Evolutionary conservation across 2,113 vertebrate genomes (phyloP).

Genomic region (Lampris megalopsis): DNA sequence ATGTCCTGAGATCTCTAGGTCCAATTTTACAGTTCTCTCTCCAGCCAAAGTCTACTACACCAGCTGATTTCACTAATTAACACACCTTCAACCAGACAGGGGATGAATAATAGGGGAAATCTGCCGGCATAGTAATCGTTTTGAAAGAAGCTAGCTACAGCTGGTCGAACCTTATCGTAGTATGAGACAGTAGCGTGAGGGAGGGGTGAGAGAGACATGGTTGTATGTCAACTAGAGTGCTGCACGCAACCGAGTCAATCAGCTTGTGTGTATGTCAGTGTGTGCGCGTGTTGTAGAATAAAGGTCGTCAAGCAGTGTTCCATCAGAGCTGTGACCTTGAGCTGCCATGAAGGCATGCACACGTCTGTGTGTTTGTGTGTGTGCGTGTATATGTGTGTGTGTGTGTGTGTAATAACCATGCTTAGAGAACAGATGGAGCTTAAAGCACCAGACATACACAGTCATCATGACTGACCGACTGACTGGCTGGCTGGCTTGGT

Average conservation of each 20-base stretch:
- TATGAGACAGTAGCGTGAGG: slow-evolving; percentile 40
- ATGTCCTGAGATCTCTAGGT: no score
- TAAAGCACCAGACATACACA: slow-evolving; percentile 77
- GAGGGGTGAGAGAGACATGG: slow-evolving; percentile 62
- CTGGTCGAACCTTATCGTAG: slow-evolving; percentile 47
- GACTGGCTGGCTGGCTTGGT: slow-evolving; percentile 70
- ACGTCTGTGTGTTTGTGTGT: slow-evolving; percentile 19
- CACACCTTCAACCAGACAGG: no score
- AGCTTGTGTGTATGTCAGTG: slow-evolving; percentile 13
- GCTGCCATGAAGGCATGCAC: slow-evolving; percentile 60
- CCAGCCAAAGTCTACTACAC: no score
- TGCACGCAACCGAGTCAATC: slow-evolving; percentile 60
- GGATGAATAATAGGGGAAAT: no score
- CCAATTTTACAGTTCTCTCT: no score
- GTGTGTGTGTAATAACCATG: slow-evolving; percentile 76
- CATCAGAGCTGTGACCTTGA: slow-evolving; percentile 76
- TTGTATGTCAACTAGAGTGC: slow-evolving; percentile 73
- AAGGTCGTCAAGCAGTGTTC: slow-evolving; percentile 75
- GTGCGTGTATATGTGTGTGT: slow-evolving; percentile 35
- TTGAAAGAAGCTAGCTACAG: not conserved
- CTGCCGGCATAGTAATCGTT: no score
- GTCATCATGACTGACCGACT: slow-evolving; percentile 79
- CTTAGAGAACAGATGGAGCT: slow-evolving; percentile 81
- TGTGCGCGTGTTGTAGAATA: slow-evolving; percentile 66
- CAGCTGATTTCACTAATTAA: no score